Conservation (phyloP, 1,140 invertebrate species). For the Xylocopa sonorina region DNA sequence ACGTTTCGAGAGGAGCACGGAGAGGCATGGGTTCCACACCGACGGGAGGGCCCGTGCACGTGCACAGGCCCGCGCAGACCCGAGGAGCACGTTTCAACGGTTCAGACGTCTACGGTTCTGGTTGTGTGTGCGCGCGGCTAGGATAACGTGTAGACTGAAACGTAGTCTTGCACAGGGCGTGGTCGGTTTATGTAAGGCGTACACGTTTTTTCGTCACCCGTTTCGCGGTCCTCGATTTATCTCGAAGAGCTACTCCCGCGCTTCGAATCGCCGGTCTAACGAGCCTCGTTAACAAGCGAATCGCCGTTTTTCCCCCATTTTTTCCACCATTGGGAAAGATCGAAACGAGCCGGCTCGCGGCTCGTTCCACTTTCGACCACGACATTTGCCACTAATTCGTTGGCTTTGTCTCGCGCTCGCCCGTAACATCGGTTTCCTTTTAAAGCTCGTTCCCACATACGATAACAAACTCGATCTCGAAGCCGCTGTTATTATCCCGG, state of each 20-base stretch:
- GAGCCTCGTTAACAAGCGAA: conserved; percentile 41
- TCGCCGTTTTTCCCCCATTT: conserved; percentile 17
- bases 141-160: conserved; percentile 38
- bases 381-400: conserved; percentile 30
- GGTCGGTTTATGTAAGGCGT: conserved; percentile 73
- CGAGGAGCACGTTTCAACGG: conserved; percentile 29
- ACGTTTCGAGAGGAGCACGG: conserved; percentile 58
- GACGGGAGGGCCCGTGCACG: background rate
- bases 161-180: conserved; percentile 69
- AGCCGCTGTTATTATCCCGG: background rate
- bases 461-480: conserved; percentile 7
- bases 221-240: conserved; percentile 61
- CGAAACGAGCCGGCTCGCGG: conserved; percentile 14
- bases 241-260: conserved; percentile 36
- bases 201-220: conserved; percentile 70
- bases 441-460: conserved; percentile 23
- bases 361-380: conserved; percentile 39
- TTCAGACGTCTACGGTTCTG: conserved; percentile 16
- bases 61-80: background rate
- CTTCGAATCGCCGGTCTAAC: conserved; percentile 24
- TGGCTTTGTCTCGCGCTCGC: conserved; percentile 18
- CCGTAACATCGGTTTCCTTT: conserved; percentile 24
- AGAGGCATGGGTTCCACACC: conserved; percentile 26
- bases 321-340: conserved; percentile 21
- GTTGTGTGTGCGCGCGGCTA: background rate